Percentiles rank a stretch among this genome's conserved stretches.
These are phyloP conservation scores for Ceratitis capitata DNA, from an alignment of 1,140 invertebrate genomes.

Conservation along the genomic window DNA sequence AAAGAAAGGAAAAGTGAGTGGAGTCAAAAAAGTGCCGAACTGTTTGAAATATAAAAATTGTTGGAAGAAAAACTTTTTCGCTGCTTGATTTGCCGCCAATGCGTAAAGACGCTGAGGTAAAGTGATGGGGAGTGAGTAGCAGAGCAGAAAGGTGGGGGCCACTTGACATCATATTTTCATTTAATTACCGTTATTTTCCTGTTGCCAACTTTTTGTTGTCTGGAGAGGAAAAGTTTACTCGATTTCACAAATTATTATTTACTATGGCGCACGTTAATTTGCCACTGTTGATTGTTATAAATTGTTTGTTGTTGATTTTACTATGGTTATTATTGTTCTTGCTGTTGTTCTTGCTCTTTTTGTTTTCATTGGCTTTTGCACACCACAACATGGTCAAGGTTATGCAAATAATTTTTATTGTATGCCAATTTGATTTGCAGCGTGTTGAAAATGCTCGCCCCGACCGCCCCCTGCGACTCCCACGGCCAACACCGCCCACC, in stretches of 20 bases:
- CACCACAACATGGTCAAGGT: slow-evolving; percentile 30
- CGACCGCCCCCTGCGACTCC: background rate
- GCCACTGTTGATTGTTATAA: background rate
- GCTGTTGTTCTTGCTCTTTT: background rate
- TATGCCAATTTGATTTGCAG: slow-evolving; percentile 6
- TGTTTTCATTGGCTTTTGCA: background rate
- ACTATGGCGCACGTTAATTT: background rate
- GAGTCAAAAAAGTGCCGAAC: background rate
- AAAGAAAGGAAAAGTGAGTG: background rate
- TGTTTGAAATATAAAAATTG: background rate
- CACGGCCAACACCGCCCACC: background rate
- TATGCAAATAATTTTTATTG: slow-evolving; percentile 17
- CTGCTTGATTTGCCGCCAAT: too few species aligned
- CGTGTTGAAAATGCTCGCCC: background rate
- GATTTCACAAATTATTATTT: background rate
- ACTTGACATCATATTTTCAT: background rate
- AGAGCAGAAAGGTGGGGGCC: background rate
- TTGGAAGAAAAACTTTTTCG: background rate
- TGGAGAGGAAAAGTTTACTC: background rate
- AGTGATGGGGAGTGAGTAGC: background rate
- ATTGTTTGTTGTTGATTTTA: background rate
- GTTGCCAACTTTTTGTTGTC: background rate
- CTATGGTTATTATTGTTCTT: background rate
- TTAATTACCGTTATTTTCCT: background rate
- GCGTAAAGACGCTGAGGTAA: too few species aligned